These are phyloP conservation scores for Cephalopterus ornatus DNA, from an alignment of 2,113 vertebrate species.

Conservation along the genomic window DNA sequence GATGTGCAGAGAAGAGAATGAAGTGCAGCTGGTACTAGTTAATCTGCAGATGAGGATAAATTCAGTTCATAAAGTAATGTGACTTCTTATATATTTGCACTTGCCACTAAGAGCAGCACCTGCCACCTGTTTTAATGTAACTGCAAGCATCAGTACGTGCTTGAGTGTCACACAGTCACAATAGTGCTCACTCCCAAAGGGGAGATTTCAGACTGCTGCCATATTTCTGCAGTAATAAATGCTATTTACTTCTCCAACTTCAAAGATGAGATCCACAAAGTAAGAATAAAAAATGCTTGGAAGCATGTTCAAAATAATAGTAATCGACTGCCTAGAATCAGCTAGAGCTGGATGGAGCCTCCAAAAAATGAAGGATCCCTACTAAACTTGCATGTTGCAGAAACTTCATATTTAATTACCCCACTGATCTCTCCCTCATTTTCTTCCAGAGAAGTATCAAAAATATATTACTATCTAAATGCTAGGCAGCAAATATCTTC, in stretches of 20 bases:
- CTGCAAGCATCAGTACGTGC: not conserved
- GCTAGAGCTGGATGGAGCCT: not conserved
- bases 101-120: not conserved
- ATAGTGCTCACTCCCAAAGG: not conserved
- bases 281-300: not conserved
- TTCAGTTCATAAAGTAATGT: not conserved
- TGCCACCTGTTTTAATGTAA: accelerated
- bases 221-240: not conserved
- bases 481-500: not conserved
- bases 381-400: not conserved
- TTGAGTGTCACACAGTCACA: not conserved
- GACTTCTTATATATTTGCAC: not conserved
- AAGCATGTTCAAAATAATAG: not conserved
- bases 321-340: not conserved
- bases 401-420: not conserved
- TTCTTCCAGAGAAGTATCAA: not conserved
- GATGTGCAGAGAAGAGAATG: not conserved
- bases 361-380: not conserved
- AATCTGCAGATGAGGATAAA: not conserved
- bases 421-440: not conserved
- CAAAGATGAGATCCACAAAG: not conserved
- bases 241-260: not conserved
- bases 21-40: not conserved
- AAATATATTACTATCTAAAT: not conserved
- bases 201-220: not conserved